Conservation (phyloP, 1,140 invertebrate species). For the Harpegnathos saltator region DNA sequence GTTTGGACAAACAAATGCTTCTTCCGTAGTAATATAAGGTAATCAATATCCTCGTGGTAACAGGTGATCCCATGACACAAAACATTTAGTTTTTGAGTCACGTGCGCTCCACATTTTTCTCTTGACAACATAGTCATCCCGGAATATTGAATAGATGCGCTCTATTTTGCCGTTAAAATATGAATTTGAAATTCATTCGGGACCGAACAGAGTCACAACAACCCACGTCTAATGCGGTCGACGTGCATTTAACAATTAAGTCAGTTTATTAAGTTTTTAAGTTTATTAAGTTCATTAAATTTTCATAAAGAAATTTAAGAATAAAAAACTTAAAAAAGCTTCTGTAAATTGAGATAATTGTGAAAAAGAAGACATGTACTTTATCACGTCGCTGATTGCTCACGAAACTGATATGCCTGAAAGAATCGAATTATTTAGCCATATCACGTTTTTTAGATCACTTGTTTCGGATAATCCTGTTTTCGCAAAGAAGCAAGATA, state of each 20-base stretch:
- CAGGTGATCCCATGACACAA: slow-evolving; percentile 6
- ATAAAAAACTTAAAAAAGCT: no score
- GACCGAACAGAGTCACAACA: no score
- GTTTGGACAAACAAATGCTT: slow-evolving; percentile 13
- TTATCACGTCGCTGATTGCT: no score
- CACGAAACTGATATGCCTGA: no score
- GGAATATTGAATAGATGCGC: neutral
- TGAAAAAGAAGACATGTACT: no score
- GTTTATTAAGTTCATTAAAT: no score
- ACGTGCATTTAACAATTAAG: no score
- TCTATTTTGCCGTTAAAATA: neutral
- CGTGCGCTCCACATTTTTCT: neutral
- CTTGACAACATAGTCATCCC: slow-evolving; percentile 17
- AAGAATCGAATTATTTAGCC: slow-evolving; percentile 26
- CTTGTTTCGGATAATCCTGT: slow-evolving; percentile 21
- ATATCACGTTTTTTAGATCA: slow-evolving; percentile 7
- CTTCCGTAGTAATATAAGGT: slow-evolving; percentile 3
- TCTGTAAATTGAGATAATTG: no score
- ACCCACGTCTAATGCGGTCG: no score
- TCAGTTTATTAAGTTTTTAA: no score
- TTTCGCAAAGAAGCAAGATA: slow-evolving; percentile 26
- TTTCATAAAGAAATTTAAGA: no score
- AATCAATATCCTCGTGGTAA: slow-evolving; percentile 21
- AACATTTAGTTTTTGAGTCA: neutral
- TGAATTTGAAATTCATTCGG: no score